A percentile compares a stretch with the other conserved stretches of the same genome.
Conservation (phyloP, 1,140 invertebrate species). For the Danaus plexippus region DNA sequence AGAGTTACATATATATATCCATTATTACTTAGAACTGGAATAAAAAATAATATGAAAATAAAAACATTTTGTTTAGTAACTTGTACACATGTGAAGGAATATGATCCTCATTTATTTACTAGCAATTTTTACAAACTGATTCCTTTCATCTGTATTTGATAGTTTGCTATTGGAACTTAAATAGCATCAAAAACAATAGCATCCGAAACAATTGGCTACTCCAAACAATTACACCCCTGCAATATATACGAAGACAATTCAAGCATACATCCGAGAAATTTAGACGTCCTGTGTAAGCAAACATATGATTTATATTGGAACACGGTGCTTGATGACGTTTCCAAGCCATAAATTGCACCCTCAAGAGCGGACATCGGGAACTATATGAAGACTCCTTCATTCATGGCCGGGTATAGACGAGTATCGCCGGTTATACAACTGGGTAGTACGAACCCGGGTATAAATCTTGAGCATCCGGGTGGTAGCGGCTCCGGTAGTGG, state of each 20-base stretch:
- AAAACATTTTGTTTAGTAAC: no score
- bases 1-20: no score
- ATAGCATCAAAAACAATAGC: conserved; percentile 11
- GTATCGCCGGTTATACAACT: not conserved
- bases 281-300: conserved; percentile 60
- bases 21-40: no score
- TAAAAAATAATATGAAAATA: no score
- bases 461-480: conserved; percentile 67
- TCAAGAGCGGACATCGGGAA: conserved; percentile 59
- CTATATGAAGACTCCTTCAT: conserved; percentile 48
- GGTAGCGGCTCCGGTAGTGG: conserved; percentile 63
- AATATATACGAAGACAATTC: conserved; percentile 45
- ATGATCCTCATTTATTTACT: no score
- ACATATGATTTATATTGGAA: conserved; percentile 63
- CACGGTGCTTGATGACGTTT: conserved; percentile 62
- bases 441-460: conserved; percentile 34
- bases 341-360: conserved; percentile 65
- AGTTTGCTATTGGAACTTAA: no score
- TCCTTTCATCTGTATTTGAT: no score
- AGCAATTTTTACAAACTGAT: no score
- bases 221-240: conserved; percentile 29
- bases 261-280: conserved; percentile 52
- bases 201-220: conserved; percentile 13
- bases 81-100: no score
- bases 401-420: conserved; percentile 25